Evolutionary conservation across 53 echinoderm and acorn worm genomes (phyloP).

Genomic region (Hippasteria phrygiana): DNA sequence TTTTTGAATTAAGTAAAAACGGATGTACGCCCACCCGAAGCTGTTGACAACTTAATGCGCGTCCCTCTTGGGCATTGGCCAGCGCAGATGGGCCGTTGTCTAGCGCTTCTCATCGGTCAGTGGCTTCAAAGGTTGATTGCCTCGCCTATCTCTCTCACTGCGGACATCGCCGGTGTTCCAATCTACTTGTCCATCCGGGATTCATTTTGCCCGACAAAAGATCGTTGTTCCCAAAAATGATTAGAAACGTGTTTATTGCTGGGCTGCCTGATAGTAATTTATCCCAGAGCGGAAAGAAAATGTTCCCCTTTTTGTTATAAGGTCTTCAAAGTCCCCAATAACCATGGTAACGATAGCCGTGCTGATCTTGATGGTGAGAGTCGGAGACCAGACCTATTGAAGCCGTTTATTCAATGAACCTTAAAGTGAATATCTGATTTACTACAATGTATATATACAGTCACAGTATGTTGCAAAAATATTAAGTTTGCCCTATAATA

Average conservation of each 20-base stretch:
- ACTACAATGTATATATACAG: too few relatives aligned
- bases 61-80: constrained; percentile 30
- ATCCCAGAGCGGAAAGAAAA: too few relatives aligned
- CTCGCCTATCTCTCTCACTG: background rate
- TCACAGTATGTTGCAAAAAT: too few relatives aligned
- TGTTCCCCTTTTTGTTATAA: too few relatives aligned
- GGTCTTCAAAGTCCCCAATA: too few relatives aligned
- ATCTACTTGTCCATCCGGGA: background rate
- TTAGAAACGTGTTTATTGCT: too few relatives aligned
- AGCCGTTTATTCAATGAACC: background rate
- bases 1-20: too few relatives aligned
- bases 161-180: background rate
- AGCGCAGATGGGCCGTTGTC: constrained; percentile 5
- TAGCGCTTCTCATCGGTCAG: constrained; percentile 27
- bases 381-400: background rate
- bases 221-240: too few relatives aligned
- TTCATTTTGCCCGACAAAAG: background rate
- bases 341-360: background rate
- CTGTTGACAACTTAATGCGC: background rate
- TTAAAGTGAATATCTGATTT: background rate
- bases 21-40: background rate
- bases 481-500: too few relatives aligned
- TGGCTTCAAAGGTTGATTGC: constrained; percentile 32
- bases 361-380: background rate
- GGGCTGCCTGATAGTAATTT: too few relatives aligned